Evolutionary conservation across 2,888 invertebrate species (phyloP), one percentile per base, ranked within the genome.

Genomic region (Tenthredo notha): DNA sequence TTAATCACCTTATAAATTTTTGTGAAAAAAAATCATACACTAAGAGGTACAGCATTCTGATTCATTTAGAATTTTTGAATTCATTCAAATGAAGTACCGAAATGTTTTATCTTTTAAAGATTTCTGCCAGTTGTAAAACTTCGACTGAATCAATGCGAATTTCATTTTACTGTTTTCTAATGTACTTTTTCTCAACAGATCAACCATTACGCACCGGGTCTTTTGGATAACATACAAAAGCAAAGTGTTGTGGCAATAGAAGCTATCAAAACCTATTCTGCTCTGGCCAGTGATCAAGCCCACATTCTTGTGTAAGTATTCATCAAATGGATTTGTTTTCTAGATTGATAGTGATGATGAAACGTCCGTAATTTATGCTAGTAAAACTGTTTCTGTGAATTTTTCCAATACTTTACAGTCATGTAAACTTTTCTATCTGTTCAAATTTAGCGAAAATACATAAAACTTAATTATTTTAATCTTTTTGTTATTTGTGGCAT

Each of bases 281-380:
- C 87, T 18, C 85, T 89, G 47, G 87, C 89, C 7, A 90, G 87
- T 74, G 91, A 93, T 75, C 91, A 91, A 87, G 84, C 96, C 84
- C 96, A 97, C 94, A 96, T 97, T 85, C 97, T 97, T 94, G 95
- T 97, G 97, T 97, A 94, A 96, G 97, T 96, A 91, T 90, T 86
- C 33, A 29, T 47, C 15, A 21, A 83, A 67, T 75, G 2, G 54
- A 80, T 50, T 86, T 43, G 2, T 43, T 0, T 50, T 47, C 15
- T 50, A 15, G 58, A 33, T 21, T 47, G 25, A 67, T 70, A 10
- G 6, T 78, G 18, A 70, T n/a, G 18, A n/a, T 29, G 21, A 10
- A 4, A 10, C 25, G 21, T 47, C 12, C 21, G 10, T 58, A n/a
- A 21, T 21, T 58, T 10, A 2, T 58, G 7, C 21, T 58, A 0